Evolutionary conservation across 1,140 invertebrate species (phyloP).

Genomic region (Zeugodacus cucurbitae): DNA sequence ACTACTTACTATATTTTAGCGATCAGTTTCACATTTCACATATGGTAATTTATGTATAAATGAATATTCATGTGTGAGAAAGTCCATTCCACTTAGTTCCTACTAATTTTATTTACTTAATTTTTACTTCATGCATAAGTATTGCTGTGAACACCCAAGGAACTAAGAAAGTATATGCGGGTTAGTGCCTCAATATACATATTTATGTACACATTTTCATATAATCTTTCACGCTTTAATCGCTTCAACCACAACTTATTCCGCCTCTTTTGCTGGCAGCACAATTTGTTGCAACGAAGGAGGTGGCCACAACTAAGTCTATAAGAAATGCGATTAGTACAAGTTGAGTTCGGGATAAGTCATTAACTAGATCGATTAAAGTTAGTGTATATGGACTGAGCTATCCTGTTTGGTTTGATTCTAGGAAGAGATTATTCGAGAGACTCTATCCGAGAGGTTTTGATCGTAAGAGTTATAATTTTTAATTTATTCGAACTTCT

Average conservation of each 20-base stretch:
- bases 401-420: too few species aligned
- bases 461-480: too few species aligned
- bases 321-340: too few species aligned
- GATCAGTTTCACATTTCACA: too few species aligned
- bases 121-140: not conserved
- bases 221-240: constrained; percentile 2
- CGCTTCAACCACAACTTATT: not conserved
- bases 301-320: not conserved
- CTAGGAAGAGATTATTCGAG: too few species aligned
- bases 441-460: too few species aligned
- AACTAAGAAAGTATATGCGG: too few species aligned
- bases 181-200: not conserved
- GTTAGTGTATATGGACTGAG: too few species aligned
- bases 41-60: not conserved
- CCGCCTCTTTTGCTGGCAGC: not conserved
- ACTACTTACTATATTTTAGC: too few species aligned
- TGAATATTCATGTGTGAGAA: not conserved
- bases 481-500: too few species aligned
- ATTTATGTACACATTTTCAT: not conserved
- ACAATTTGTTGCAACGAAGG: not conserved
- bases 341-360: too few species aligned
- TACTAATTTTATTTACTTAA: not conserved
- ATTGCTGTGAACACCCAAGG: not conserved
- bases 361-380: too few species aligned
- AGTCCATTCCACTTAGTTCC: not conserved